Evolutionary conservation across 2,113 vertebrate species (phyloP).

Genomic region (Accipiter virgatus): DNA sequence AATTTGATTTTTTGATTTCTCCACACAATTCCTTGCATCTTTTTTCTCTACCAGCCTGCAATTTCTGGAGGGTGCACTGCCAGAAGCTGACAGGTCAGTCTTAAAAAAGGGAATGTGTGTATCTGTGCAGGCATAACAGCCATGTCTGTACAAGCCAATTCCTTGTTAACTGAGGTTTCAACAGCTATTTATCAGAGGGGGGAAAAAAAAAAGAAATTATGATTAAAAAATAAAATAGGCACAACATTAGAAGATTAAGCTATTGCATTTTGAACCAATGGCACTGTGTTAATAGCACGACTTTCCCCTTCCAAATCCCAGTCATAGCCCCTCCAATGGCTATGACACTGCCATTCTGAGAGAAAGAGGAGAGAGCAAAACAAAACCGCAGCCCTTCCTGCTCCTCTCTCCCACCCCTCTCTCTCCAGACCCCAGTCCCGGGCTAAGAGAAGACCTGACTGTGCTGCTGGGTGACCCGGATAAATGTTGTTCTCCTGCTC

Average conservation of each 20-base stretch:
- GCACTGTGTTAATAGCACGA: neutral
- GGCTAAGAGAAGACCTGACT: slow-evolving; percentile 86
- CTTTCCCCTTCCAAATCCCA: neutral
- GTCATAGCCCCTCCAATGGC: neutral
- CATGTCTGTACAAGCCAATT: neutral
- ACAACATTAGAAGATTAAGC: slow-evolving; percentile 30
- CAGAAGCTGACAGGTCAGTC: neutral
- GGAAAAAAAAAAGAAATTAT: neutral
- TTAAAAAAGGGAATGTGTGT: neutral
- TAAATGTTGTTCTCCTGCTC: slow-evolving; percentile 93
- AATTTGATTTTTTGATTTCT: neutral
- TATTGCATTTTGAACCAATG: slow-evolving; percentile 35
- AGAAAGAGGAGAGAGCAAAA: neutral
- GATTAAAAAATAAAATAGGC: slow-evolving; percentile 34
- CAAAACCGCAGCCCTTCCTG: neutral
- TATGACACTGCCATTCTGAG: neutral
- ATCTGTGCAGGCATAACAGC: neutral
- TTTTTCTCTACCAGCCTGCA: neutral
- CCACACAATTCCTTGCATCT: neutral
- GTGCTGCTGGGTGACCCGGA: slow-evolving; percentile 95
- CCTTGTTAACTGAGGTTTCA: neutral
- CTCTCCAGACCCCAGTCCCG: neutral
- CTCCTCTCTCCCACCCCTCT: neutral
- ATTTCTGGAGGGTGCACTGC: neutral
- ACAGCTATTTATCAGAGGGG: neutral